Evolutionary conservation across 2,113 vertebrate species (phyloP).

Genomic region (Steatornis caripensis): DNA sequence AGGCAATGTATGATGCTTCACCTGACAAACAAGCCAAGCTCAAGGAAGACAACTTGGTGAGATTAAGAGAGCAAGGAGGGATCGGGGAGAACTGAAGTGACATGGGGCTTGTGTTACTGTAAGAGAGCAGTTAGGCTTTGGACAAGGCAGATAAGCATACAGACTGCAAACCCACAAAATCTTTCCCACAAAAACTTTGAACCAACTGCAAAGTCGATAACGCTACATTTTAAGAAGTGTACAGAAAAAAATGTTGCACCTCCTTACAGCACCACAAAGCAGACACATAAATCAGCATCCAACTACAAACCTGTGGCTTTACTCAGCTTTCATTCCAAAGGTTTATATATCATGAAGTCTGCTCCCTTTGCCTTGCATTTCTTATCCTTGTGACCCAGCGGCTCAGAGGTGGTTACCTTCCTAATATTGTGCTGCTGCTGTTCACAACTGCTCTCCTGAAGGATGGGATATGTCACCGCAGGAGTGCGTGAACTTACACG

Average conservation of each 20-base stretch:
- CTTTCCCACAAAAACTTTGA: not conserved
- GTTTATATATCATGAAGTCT: not conserved
- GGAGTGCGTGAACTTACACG: not conserved
- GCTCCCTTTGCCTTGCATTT: not conserved
- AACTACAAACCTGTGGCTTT: not conserved
- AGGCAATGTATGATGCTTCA: conserved; percentile 10
- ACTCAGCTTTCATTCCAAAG: not conserved
- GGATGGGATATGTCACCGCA: not conserved
- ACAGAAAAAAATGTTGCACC: not conserved
- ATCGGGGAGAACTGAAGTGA: not conserved
- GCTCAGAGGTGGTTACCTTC: not conserved
- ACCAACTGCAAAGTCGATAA: not conserved
- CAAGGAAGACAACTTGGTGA: not conserved
- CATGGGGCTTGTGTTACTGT: not conserved
- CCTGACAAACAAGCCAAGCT: conserved; percentile 18
- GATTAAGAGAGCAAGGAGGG: not conserved
- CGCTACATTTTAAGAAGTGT: not conserved
- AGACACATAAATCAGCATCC: not conserved
- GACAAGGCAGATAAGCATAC: not conserved
- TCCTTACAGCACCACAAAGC: not conserved
- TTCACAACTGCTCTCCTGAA: not conserved
- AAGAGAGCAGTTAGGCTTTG: not conserved
- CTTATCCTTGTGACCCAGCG: not conserved
- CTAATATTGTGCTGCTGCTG: not conserved
- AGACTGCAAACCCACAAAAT: not conserved